A percentile compares a stretch with the other conserved stretches of the same genome.
Conservation (phyloP, 2,797 vertebrate genomes). For the Aratinga solstitialis region DNA sequence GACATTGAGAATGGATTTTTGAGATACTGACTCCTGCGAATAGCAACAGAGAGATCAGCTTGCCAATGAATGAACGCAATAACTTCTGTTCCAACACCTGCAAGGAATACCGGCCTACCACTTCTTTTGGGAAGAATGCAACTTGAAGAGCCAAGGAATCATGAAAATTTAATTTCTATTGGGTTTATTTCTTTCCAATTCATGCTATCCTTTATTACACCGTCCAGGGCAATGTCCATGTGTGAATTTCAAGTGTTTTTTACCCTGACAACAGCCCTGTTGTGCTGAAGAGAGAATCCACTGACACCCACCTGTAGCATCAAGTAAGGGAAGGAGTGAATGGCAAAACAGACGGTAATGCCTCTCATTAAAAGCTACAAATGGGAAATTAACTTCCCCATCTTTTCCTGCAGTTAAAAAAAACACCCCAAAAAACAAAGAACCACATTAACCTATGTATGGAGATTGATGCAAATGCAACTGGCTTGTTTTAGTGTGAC, state of each 20-base stretch:
- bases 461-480: slow-evolving; percentile 61
- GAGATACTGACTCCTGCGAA: not conserved
- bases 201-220: not conserved
- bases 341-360: slow-evolving; percentile 5
- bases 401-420: slow-evolving; percentile 23
- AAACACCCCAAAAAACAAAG: not conserved
- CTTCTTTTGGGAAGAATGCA: not conserved
- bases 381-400: slow-evolving; percentile 47
- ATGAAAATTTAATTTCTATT: not conserved
- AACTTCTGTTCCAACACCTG: not conserved
- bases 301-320: not conserved
- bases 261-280: not conserved
- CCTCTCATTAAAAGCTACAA: slow-evolving; percentile 28
- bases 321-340: not conserved
- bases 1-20: not conserved
- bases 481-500: slow-evolving; percentile 46
- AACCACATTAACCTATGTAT: slow-evolving; percentile 20
- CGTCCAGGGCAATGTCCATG: not conserved
- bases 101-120: not conserved
- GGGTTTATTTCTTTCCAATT: not conserved
- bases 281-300: not conserved
- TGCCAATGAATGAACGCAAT: slow-evolving; percentile 1
- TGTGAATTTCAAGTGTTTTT: not conserved
- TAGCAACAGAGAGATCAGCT: not conserved
- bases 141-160: not conserved